Conservation (phyloP, 2,888 invertebrate species). For the Antheraea assamensis region DNA sequence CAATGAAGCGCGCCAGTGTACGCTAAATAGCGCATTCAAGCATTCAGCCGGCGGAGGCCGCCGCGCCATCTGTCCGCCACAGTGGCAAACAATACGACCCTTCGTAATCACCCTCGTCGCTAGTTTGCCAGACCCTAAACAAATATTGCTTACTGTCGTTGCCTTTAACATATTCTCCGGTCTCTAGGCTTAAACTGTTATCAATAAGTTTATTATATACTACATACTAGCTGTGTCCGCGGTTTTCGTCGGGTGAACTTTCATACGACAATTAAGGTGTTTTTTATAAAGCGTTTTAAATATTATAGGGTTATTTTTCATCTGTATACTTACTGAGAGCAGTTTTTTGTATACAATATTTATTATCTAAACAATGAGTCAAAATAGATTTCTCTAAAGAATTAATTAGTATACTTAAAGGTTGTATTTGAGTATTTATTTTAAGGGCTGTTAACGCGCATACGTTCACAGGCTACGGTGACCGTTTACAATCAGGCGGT, state of each 20-base stretch:
- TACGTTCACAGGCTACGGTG: too few relatives aligned
- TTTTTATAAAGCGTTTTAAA: too few relatives aligned
- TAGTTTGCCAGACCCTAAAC: conserved; percentile 73
- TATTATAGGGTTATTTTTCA: too few relatives aligned
- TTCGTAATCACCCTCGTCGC: conserved; percentile 70
- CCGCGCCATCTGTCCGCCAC: conserved; percentile 75
- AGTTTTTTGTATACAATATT: too few relatives aligned
- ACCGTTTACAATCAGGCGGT: too few relatives aligned
- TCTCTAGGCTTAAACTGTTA: conserved; percentile 44
- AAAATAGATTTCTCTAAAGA: too few relatives aligned
- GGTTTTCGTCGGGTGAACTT: not conserved
- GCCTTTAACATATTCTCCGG: conserved; percentile 50
- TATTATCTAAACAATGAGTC: too few relatives aligned
- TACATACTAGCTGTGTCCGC: conserved; percentile 20
- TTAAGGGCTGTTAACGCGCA: too few relatives aligned
- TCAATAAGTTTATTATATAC: conserved; percentile 42
- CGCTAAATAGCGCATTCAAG: conserved; percentile 80
- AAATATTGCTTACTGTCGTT: conserved; percentile 65
- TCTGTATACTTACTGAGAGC: too few relatives aligned
- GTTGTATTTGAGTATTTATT: too few relatives aligned
- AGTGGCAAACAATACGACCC: conserved; percentile 72
- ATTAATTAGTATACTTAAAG: too few relatives aligned
- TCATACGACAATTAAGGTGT: too few relatives aligned
- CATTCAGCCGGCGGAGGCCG: conserved; percentile 57
- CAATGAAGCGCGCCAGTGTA: conserved; percentile 77